Evolutionary conservation across 2,888 invertebrate species (phyloP), one percentile per base, ranked within the genome.

Genomic region (Myathropa florea): DNA sequence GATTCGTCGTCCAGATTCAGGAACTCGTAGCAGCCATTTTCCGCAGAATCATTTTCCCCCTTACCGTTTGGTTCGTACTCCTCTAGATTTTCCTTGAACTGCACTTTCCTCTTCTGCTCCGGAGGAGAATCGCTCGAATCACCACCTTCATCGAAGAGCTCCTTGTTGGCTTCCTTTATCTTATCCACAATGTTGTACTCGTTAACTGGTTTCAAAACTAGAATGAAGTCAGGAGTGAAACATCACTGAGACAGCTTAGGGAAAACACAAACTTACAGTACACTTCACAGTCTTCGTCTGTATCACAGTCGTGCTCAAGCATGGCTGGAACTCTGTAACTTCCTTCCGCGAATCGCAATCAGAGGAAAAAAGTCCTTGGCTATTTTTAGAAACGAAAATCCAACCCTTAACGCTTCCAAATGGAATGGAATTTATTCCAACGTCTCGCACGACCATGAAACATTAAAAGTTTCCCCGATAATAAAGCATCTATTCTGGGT

Each of bases 161-260:
- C 93, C 83, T 93, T 92, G 89, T 94, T 94, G 55, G 94, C 94
- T 89, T 93, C 93, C 89, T 93, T 93, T 18, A 94, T 93, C 91
- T 93, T 94, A 89, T 94, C 93, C 82, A 93, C 92, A 80, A 94
- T 93, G 89, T 94, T 94, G 90, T 94, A 94, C 63, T 94, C 94
- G 81, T 93, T 93, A 36, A 93, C 93, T 9, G 92, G 92, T 81
- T 91, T 92, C 59, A 92, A 89, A 89, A 92, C 92, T 92, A 88
- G 67, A 82, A 88, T 88, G 72, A 14, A 14, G 10, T 59, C 46
- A 63, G 63, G 14, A 2, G n/a, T 39, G 55, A 55, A 23, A 55
- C 28, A 53, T 3, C 28, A 2, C n/a, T 9, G 53, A 78, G 57
- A 46, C 28, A 36, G 23, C 26, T 75, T 1, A 1, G 4, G 61